Evolutionary conservation across 2,113 vertebrate species (phyloP).

Genomic region (Australoheros scitulus): DNA sequence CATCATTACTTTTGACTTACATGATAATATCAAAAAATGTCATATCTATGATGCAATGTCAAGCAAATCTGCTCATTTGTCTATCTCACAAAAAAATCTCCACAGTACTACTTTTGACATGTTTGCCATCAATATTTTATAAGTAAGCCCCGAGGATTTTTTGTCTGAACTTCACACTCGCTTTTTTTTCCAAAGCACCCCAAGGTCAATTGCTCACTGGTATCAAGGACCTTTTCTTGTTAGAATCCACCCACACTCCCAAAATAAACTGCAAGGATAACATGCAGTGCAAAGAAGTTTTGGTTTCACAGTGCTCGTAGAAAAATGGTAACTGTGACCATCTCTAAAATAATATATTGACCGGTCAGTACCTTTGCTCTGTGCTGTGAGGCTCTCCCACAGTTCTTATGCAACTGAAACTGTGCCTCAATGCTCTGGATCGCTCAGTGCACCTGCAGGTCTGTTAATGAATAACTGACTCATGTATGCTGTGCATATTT

Average conservation of each 20-base stretch:
- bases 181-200: slow-evolving; percentile 24
- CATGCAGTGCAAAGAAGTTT: not conserved
- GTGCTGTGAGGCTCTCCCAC: slow-evolving; percentile 23
- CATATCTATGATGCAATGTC: slow-evolving; percentile 71
- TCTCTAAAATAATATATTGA: slow-evolving; percentile 4
- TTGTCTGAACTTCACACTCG: slow-evolving; percentile 45
- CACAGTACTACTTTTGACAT: slow-evolving; percentile 62
- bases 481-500: not conserved
- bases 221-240: slow-evolving; percentile 38
- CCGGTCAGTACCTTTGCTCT: slow-evolving; percentile 24
- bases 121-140: slow-evolving; percentile 67
- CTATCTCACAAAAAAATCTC: slow-evolving; percentile 60
- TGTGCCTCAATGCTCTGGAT: not conserved
- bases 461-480: slow-evolving; percentile 46
- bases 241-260: slow-evolving; percentile 8
- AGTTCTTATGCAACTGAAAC: slow-evolving; percentile 29
- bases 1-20: slow-evolving; percentile 51
- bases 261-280: slow-evolving; percentile 2
- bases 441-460: slow-evolving; percentile 11
- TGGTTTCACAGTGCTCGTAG: not conserved
- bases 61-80: slow-evolving; percentile 76
- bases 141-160: slow-evolving; percentile 38
- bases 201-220: slow-evolving; percentile 44
- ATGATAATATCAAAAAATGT: slow-evolving; percentile 62
- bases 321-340: slow-evolving; percentile 24